Percentiles rank a stretch among this genome's conserved stretches.
phyloP scores from a whole-genome alignment of 2,113 vertebrate species.

The Halichoeres trimaculatus region DNA sequence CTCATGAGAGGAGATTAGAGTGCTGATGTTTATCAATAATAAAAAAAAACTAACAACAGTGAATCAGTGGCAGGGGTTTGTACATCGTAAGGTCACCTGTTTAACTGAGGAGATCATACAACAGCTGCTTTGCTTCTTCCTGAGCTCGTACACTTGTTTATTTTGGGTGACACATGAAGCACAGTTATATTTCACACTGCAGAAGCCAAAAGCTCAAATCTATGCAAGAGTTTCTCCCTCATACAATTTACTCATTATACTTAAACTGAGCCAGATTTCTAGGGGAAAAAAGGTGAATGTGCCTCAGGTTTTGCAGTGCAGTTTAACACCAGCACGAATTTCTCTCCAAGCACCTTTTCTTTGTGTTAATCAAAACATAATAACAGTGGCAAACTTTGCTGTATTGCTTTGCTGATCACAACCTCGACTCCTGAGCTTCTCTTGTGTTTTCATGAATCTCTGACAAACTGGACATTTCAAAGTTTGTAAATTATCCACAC shows the following conservation, averaged over 20 bases:
- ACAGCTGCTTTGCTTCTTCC: slow-evolving; percentile 10
- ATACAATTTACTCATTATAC: no score
- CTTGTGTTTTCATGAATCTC: slow-evolving; percentile 23
- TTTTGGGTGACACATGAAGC: slow-evolving; percentile 1
- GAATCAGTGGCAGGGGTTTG: slow-evolving; percentile 52
- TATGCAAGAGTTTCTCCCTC: no score
- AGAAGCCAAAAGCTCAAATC: no score
- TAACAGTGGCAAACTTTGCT: background rate
- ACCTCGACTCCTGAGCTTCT: slow-evolving; percentile 31
- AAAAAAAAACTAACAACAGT: background rate
- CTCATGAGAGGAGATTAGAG: slow-evolving; percentile 64
- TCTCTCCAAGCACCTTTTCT: background rate
- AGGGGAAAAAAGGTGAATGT: no score
- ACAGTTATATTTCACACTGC: background rate
- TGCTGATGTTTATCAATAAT: slow-evolving; percentile 36
- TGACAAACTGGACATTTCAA: slow-evolving; percentile 20
- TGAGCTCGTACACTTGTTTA: background rate
- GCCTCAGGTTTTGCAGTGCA: no score
- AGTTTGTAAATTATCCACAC: slow-evolving; percentile 13
- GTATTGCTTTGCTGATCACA: slow-evolving; percentile 15
- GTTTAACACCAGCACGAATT: background rate
- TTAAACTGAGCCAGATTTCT: no score
- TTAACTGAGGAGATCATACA: slow-evolving; percentile 46
- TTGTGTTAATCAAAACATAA: background rate
- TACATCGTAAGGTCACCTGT: slow-evolving; percentile 43